Base-by-base conservation (phyloP, 2,888 invertebrate genomes). In the Aspidiotus rigidus region DNA sequence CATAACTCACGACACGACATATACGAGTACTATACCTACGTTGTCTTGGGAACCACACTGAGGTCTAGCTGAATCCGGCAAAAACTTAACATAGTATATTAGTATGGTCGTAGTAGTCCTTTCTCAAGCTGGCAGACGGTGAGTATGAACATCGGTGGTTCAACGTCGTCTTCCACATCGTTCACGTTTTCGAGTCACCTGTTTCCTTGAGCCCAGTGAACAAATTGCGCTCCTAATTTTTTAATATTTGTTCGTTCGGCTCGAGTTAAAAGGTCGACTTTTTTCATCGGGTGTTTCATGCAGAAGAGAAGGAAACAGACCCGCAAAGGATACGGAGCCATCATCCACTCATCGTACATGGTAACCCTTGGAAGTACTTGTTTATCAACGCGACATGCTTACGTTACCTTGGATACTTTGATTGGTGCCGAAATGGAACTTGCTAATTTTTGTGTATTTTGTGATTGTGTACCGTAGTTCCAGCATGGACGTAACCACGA, bases 141-240 rank as follows among this genome's bases (percentile, higher is more conserved):
- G n/a, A 16, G 16, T 16, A 11, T 10, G 15, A 16, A 15, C 53
- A 15, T 15, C 5, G 11, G 53, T 15, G 15, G 53, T 15, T 53
- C 53, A 15, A 5, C 53, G 53, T 53, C 11, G 53, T 53, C 53
- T 11, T 53, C 11, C 5, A 53, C 13, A 3, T 5, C 13, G 11
- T n/a, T 57, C 13, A 16, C 16, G 15, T n/a, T 13, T 13, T 13
- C 49, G 49, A 53, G 66, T 66, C 59, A 59, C 66, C 66, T 66
- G 49, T 66, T 66, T 66, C 66, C 66, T 66, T 66, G 66, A 66
- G 66, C 66, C 66, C 66, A 66, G 66, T 66, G 66, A 66, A 66
- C 66, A 66, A 66, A 66, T 66, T 66, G 39, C 55, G 41, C 8
- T 17, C n/a, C 17, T 10, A 1, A 28, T 59, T 59, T 7, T 59